Percentiles rank a stretch among this genome's conserved stretches.
These are phyloP conservation scores for Catocala fraxini DNA, from an alignment of 2,888 invertebrate genomes.

Conservation along the genomic window DNA sequence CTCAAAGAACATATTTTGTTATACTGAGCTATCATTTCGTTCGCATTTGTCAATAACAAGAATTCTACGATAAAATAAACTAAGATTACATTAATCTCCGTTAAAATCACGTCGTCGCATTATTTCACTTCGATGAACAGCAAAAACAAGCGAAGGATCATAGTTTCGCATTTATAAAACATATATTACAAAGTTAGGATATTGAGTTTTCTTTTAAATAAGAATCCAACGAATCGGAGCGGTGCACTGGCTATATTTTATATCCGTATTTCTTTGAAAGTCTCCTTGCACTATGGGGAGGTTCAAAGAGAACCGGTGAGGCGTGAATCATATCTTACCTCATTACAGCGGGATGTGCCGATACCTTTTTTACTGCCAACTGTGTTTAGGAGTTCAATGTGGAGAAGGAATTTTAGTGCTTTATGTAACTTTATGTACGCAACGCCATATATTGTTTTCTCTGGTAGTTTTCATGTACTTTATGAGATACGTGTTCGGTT, in stretches of 20 bases:
- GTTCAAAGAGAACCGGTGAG: conserved; percentile 49
- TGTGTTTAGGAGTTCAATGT: conserved; percentile 15
- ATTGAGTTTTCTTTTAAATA: neutral
- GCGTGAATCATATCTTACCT: conserved; percentile 66
- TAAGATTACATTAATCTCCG: too few relatives aligned
- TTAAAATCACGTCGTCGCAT: too few relatives aligned
- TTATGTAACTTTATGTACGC: neutral
- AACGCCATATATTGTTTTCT: neutral
- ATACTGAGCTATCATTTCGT: too few relatives aligned
- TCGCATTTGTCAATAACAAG: too few relatives aligned
- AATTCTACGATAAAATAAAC: too few relatives aligned
- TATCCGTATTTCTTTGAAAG: conserved; percentile 14
- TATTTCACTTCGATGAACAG: too few relatives aligned
- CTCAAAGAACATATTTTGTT: too few relatives aligned
- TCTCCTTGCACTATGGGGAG: conserved; percentile 11
- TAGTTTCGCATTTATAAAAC: too few relatives aligned
- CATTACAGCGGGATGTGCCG: conserved; percentile 57
- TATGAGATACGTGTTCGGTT: neutral
- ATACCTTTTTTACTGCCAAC: conserved; percentile 32
- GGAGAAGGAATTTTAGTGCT: neutral
- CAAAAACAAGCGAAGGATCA: too few relatives aligned
- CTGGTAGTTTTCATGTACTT: neutral
- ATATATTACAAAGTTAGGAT: neutral
- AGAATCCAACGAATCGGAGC: conserved; percentile 20
- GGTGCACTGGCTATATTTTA: conserved; percentile 10